A percentile compares a stretch with the other conserved stretches of the same genome.
Conservation (phyloP, 2,797 vertebrate genomes). For the Enteromius argenteus region DNA sequence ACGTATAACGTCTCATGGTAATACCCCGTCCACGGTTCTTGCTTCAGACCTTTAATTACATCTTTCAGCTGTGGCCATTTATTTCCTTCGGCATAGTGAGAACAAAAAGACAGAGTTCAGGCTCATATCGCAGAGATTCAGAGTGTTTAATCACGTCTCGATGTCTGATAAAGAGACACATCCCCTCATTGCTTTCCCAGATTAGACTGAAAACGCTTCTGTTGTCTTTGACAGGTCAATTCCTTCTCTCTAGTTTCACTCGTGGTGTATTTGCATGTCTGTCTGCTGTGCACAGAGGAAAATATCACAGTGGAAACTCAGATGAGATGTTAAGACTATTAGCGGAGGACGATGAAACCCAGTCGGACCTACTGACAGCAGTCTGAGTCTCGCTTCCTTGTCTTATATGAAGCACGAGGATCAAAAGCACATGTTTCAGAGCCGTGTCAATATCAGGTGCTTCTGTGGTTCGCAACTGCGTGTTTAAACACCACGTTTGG, state of each 20-base stretch:
- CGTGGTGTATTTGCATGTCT: slow-evolving; percentile 43
- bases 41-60: slow-evolving; percentile 60
- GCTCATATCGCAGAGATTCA: slow-evolving; percentile 16
- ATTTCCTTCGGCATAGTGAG: slow-evolving; percentile 52
- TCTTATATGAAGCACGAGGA: slow-evolving; percentile 50
- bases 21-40: slow-evolving; percentile 51
- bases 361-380: slow-evolving; percentile 44
- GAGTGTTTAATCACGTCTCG: not conserved
- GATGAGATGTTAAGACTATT: slow-evolving; percentile 48
- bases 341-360: slow-evolving; percentile 44
- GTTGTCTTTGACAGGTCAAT: slow-evolving; percentile 36
- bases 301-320: slow-evolving; percentile 51
- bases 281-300: not conserved
- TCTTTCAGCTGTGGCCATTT: slow-evolving; percentile 59
- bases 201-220: slow-evolving; percentile 22
- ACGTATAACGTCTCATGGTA: slow-evolving; percentile 58
- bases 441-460: slow-evolving; percentile 55
- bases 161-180: slow-evolving; percentile 8
- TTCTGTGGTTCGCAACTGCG: slow-evolving; percentile 47
- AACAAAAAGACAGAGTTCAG: slow-evolving; percentile 54
- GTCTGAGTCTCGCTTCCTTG: slow-evolving; percentile 45
- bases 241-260: slow-evolving; percentile 41
- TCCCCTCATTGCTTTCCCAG: not conserved
- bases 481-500: slow-evolving; percentile 58
- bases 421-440: slow-evolving; percentile 41